Conservation (phyloP, 1,140 invertebrate genomes). For the Trachymyrmex septentrionalis region DNA sequence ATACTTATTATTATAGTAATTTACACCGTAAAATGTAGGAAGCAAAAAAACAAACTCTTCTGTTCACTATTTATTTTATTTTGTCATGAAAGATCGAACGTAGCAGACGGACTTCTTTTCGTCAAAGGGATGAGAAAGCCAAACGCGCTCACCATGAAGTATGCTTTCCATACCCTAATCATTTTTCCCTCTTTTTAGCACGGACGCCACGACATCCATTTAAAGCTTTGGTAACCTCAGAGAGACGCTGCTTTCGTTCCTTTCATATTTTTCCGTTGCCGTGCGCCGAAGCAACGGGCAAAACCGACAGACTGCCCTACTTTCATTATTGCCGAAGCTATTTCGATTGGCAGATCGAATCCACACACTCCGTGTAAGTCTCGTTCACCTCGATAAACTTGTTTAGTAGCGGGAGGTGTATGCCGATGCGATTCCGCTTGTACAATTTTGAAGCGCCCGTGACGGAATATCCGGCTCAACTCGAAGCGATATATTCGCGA, state of each 20-base stretch:
- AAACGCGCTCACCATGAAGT: conserved; percentile 20
- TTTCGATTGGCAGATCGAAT: conserved; percentile 62
- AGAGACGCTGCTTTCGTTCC: conserved; percentile 34
- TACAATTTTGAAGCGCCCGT: conserved; percentile 33
- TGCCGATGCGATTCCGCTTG: conserved; percentile 39
- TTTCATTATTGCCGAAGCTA: conserved; percentile 58
- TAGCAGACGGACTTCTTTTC: not conserved
- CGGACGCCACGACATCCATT: conserved; percentile 43
- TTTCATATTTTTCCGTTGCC: conserved; percentile 55
- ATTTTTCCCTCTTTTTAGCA: conserved; percentile 51
- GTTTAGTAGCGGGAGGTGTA: conserved; percentile 14
- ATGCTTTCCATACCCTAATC: conserved; percentile 45
- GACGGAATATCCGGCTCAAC: conserved; percentile 39
- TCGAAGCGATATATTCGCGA: conserved; percentile 35
- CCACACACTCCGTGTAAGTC: conserved; percentile 38
- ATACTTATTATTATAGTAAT: not conserved
- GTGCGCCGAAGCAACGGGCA: conserved; percentile 20
- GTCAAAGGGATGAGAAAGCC: conserved; percentile 14
- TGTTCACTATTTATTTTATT: not conserved
- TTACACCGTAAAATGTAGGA: not conserved
- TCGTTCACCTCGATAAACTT: conserved; percentile 59
- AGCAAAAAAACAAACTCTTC: conserved; percentile 13
- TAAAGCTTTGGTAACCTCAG: conserved; percentile 50
- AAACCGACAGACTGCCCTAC: conserved; percentile 53
- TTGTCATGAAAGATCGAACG: not conserved